Conservation (phyloP, 2,888 invertebrate genomes). For the Eilema sororculum region DNA sequence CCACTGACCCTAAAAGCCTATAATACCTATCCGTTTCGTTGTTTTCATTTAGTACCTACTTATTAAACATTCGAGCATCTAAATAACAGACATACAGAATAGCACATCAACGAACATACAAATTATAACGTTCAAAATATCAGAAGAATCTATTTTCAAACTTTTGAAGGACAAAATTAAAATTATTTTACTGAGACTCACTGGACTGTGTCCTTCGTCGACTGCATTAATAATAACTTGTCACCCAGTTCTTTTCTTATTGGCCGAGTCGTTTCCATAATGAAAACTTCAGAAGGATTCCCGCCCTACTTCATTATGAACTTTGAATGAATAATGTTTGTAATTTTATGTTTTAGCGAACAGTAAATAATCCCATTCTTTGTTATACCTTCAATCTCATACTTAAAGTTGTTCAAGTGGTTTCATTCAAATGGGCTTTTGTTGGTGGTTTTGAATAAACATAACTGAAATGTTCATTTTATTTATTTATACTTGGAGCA, state of each 20-base stretch:
- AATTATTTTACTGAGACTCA: constrained; percentile 24
- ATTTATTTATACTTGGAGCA: neutral
- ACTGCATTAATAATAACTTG: constrained; percentile 56
- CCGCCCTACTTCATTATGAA: constrained; percentile 44
- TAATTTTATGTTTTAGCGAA: constrained; percentile 50
- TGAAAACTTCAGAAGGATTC: constrained; percentile 53
- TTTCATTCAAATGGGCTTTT: constrained; percentile 40
- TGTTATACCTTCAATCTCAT: constrained; percentile 35
- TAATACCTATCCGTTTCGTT: too few relatives aligned
- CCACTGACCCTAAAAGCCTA: too few relatives aligned
- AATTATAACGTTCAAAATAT: neutral
- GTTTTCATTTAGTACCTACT: too few relatives aligned
- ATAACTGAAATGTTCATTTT: constrained; percentile 15
- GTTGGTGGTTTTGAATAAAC: constrained; percentile 24
- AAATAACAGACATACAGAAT: too few relatives aligned
- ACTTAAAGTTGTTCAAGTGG: constrained; percentile 33
- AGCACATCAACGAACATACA: neutral
- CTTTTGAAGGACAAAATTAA: neutral
- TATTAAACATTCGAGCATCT: too few relatives aligned
- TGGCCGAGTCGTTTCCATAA: constrained; percentile 49
- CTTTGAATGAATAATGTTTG: constrained; percentile 52
- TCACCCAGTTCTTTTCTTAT: constrained; percentile 52
- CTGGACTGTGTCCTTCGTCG: constrained; percentile 27
- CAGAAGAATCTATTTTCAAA: neutral
- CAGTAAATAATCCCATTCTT: constrained; percentile 46